Evolutionary conservation across 2,797 vertebrate species (phyloP).

Genomic region (Tympanoctomys barrerae): DNA sequence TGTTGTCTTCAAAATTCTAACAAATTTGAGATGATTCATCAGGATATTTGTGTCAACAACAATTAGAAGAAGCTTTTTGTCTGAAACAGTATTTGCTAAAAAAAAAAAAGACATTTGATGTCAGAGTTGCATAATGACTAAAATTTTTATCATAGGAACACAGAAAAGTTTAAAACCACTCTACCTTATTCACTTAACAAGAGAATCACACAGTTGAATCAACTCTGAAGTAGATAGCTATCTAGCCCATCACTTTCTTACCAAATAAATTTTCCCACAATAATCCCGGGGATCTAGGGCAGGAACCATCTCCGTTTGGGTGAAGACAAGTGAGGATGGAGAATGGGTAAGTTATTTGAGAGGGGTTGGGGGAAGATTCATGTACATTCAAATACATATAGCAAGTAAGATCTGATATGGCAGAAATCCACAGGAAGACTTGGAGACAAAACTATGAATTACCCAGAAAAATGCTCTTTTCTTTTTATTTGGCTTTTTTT

Average conservation of each 20-base stretch:
- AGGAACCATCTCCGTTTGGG: not conserved
- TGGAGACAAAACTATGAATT: not conserved
- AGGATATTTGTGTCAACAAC: conserved; percentile 97
- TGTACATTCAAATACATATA: not conserved
- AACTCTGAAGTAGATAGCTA: not conserved
- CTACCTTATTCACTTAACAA: not conserved
- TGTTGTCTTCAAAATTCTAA: conserved; percentile 91
- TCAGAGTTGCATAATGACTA: not conserved
- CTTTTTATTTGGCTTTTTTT: not conserved
- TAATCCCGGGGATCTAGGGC: not conserved
- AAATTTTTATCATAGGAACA: conserved; percentile 7
- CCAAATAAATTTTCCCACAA: not conserved
- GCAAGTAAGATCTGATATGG: not conserved
- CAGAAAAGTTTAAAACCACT: not conserved
- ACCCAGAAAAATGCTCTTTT: not conserved
- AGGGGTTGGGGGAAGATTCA: not conserved
- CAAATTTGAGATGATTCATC: conserved; percentile 95
- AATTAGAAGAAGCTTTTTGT: conserved; percentile 91
- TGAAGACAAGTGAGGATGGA: not conserved
- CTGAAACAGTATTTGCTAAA: conserved; percentile 87
- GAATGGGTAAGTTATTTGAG: not conserved
- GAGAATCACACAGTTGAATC: not conserved
- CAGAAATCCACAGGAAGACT: not conserved
- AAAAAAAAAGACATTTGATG: conserved; percentile 37
- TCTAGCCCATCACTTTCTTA: not conserved